Percentiles rank a stretch among this genome's conserved stretches.
Conservation (phyloP, 2,888 invertebrate genomes). For the Tetanocera ferruginea region DNA sequence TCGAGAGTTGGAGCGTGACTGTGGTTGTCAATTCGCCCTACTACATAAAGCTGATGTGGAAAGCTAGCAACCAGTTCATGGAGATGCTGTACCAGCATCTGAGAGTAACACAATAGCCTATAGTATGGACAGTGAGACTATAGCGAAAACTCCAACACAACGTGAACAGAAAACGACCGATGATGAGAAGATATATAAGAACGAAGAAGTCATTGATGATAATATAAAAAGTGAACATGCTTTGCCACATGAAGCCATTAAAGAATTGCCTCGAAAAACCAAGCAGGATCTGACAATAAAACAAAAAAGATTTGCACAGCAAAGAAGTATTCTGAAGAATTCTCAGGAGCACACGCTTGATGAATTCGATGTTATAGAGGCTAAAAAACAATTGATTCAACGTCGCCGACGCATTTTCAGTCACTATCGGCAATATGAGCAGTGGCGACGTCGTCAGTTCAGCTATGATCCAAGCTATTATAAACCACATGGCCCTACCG, state of each 20-base stretch:
- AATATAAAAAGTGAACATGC: slow-evolving; percentile 43
- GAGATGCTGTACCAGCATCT: slow-evolving; percentile 60
- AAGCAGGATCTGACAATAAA: slow-evolving; percentile 44
- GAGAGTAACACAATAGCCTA: slow-evolving; percentile 59
- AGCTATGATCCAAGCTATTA: slow-evolving; percentile 68
- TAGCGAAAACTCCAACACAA: slow-evolving; percentile 51
- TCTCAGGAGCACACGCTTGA: slow-evolving; percentile 60
- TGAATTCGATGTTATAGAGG: slow-evolving; percentile 64
- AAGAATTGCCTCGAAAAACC: slow-evolving; percentile 40
- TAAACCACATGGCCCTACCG: slow-evolving; percentile 60
- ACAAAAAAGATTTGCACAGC: slow-evolving; percentile 60
- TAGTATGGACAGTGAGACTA: slow-evolving; percentile 58
- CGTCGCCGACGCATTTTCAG: slow-evolving; percentile 66
- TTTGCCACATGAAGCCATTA: slow-evolving; percentile 30
- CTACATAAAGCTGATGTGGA: slow-evolving; percentile 85
- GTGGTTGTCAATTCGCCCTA: slow-evolving; percentile 91
- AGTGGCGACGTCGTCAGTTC: slow-evolving; percentile 68
- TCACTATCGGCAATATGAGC: slow-evolving; percentile 69
- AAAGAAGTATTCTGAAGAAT: slow-evolving; percentile 64
- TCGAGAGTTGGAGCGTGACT: slow-evolving; percentile 81
- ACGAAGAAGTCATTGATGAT: slow-evolving; percentile 5
- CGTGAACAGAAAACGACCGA: slow-evolving; percentile 25
- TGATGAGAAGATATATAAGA: neutral
- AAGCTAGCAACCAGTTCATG: slow-evolving; percentile 72
- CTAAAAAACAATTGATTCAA: slow-evolving; percentile 66